Evolutionary conservation across 2,113 vertebrate species (phyloP).

Genomic region (Montifringilla adamsi): DNA sequence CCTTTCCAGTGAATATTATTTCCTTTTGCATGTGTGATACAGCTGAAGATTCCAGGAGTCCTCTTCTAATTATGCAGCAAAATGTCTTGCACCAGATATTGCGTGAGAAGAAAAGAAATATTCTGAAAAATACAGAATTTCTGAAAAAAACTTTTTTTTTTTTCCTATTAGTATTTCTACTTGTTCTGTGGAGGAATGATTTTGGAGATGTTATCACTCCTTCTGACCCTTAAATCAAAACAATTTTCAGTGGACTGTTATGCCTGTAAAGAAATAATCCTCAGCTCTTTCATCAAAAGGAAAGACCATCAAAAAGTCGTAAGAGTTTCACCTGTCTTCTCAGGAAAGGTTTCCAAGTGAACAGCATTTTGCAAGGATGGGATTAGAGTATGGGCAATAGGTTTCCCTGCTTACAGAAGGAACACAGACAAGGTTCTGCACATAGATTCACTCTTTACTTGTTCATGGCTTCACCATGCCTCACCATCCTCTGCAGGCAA

Average conservation of each 20-base stretch:
- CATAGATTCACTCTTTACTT: not conserved
- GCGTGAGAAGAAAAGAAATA: not conserved
- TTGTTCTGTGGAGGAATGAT: not conserved
- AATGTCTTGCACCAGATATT: not conserved
- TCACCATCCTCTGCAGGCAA: not conserved
- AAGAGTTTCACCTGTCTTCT: not conserved
- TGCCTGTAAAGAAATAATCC: not conserved
- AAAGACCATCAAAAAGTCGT: not conserved
- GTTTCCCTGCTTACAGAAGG: not conserved
- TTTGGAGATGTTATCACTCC: not conserved
- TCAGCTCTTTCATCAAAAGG: not conserved
- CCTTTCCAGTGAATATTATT: not conserved
- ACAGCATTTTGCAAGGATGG: not conserved
- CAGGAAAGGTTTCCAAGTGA: not conserved
- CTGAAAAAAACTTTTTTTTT: not conserved
- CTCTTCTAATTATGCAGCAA: constrained; percentile 20
- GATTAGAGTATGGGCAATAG: not conserved
- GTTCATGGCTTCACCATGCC: not conserved
- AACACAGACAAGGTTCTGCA: not conserved
- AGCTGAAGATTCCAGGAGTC: not conserved
- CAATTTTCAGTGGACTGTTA: not conserved
- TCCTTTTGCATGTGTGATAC: not conserved
- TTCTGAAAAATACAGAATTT: not conserved
- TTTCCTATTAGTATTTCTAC: not conserved
- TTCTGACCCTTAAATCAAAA: not conserved